Base-by-base conservation (phyloP, 2,797 vertebrate genomes). In the Oreochromis grahami region DNA sequence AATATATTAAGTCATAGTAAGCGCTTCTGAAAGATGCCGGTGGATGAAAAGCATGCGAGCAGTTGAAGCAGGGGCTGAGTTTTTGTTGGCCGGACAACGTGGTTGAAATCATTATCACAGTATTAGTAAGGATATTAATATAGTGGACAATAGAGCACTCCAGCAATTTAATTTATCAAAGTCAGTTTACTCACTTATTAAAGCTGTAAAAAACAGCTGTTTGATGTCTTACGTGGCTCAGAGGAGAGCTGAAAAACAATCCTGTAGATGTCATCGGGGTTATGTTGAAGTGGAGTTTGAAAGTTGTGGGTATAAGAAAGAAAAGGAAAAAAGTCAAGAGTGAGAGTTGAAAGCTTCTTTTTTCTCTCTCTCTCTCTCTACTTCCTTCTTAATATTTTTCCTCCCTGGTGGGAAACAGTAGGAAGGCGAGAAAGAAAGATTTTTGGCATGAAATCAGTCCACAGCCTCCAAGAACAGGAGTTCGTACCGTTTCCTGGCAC, bases 1-100 rank as follows among this genome's bases (percentile, higher is more conserved):
- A 55, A 78, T 77, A 65, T 81, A 80, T 85, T 78, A 86, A 87
- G 86, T 94, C 83, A 83, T 76, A 82, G 58, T 51, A 70, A 58
- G 77, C 79, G 45, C 84, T 32, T 65, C 72, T 19, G 58, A 79
- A 78, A 36, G 74, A 86, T 50, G 43, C 77, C 41, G 32, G 26
- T 26, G 38, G 32, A 50, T 55, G 41, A 83, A 84, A 53, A 53
- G 21, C 51, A 24, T 19, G 24, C 21, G 13, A 11, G 77, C 29
- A 41, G n/a, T 77, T 53, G 53, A 51, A 82, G 17, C 41, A 36
- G 13, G 19, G 10, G 74, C 26, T 51, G 43, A 77, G 48, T 74
- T 74, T 74, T 74, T 74, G 45, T 74, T 79, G 32, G 45, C 38
- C 29, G 17, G 11, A 21, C 12, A 45, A 43, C 5, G 6, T 45